Conservation (phyloP, 2,113 vertebrate species). For the Ctenomys sociabilis region DNA sequence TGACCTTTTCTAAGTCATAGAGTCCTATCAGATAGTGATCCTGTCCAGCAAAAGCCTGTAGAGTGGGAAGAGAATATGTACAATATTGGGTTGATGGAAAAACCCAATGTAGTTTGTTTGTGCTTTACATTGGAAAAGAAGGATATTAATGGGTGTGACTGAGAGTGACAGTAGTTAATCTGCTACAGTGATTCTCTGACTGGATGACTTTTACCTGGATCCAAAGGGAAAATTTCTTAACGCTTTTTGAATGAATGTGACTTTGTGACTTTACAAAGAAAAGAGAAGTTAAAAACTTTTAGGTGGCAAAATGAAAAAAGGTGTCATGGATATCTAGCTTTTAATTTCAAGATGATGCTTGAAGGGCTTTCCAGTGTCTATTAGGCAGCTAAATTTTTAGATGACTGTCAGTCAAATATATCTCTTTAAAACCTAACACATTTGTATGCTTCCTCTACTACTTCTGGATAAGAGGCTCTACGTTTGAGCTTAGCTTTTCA, state of each 20-base stretch:
- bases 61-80: neutral
- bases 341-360: slow-evolving; percentile 39
- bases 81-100: neutral
- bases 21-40: neutral
- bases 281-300: slow-evolving; percentile 22
- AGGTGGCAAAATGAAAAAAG: neutral
- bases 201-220: neutral
- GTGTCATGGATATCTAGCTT: neutral
- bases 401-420: neutral
- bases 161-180: neutral
- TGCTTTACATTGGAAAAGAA: slow-evolving; percentile 32
- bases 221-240: slow-evolving; percentile 21
- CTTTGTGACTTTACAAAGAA: slow-evolving; percentile 11
- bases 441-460: slow-evolving; percentile 5
- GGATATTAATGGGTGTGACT: neutral
- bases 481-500: slow-evolving; percentile 39
- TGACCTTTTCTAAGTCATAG: neutral
- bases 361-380: neutral
- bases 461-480: slow-evolving; percentile 46
- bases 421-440: slow-evolving; percentile 25
- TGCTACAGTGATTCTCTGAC: neutral
- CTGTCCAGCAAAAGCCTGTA: neutral
- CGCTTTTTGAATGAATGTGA: neutral
- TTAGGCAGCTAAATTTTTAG: neutral
- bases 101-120: neutral